Evolutionary conservation across 2,113 vertebrate species (phyloP).

Genomic region (Seriola rivoliana): DNA sequence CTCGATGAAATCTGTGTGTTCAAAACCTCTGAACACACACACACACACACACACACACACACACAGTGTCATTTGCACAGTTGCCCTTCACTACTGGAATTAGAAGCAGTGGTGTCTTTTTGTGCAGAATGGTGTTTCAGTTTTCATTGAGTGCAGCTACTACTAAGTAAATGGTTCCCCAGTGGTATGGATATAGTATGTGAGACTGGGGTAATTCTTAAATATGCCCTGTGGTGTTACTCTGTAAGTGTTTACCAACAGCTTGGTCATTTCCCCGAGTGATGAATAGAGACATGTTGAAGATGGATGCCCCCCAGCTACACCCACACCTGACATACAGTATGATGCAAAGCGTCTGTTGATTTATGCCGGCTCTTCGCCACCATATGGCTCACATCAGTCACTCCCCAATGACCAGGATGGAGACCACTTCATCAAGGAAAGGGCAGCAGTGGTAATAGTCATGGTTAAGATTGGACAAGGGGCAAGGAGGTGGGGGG

Average conservation of each 20-base stretch:
- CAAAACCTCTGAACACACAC: slow-evolving; percentile 37
- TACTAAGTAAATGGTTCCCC: slow-evolving; percentile 29
- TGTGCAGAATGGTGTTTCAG: not conserved
- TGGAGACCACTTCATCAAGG: slow-evolving; percentile 63
- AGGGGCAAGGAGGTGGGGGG: not conserved
- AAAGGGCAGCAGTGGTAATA: slow-evolving; percentile 36
- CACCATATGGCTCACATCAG: slow-evolving; percentile 64
- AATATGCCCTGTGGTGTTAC: slow-evolving; percentile 46
- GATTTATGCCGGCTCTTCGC: slow-evolving; percentile 63
- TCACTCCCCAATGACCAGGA: slow-evolving; percentile 55
- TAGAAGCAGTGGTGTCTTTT: not conserved
- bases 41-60: too few species aligned
- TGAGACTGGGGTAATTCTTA: slow-evolving; percentile 36
- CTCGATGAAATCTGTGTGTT: slow-evolving; percentile 30
- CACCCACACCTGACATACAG: slow-evolving; percentile 62
- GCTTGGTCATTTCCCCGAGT: slow-evolving; percentile 63
- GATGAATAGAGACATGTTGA: slow-evolving; percentile 68
- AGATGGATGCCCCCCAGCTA: slow-evolving; percentile 54
- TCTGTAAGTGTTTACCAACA: slow-evolving; percentile 67
- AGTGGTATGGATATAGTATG: slow-evolving; percentile 4
- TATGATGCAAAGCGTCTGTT: slow-evolving; percentile 66
- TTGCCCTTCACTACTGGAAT: slow-evolving; percentile 18
- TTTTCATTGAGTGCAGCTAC: slow-evolving; percentile 14
- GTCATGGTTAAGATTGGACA: slow-evolving; percentile 16
- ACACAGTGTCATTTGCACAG: not conserved